Evolutionary conservation across 2,113 vertebrate species (phyloP), one percentile per base, ranked within the genome.

Genomic region (Anarrhichthys ocellatus): DNA sequence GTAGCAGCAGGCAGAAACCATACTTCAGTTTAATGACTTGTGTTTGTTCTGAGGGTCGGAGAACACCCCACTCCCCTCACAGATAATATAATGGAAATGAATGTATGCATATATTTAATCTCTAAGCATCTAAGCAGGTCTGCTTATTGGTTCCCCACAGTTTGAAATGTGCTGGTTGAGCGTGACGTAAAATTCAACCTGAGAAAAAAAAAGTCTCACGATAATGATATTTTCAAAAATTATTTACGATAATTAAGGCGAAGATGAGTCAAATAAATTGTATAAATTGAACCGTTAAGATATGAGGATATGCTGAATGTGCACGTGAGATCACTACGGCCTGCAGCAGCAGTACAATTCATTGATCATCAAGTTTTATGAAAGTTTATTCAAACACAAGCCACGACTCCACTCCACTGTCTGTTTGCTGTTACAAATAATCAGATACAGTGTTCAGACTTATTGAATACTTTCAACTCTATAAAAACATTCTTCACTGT

Each of bases 1-100:
- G 58, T 2, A 63, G 81, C 71, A 46, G 69, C 50, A 75, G 72
- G 62, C n/a, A 24, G 80, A 65, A 62, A 63, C 24, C 48, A 20
- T 63, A 4, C 24, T 29, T 34, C 14, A 40, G 9, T 42, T 54
- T 54, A 61, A 69, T 36, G 68, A 36, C n/a, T 46, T 13, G 0
- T 5, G 4, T 66, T 32, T 66, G 18, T 36, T 64, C 20, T 50
- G 8, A 58, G 18, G 46, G 46, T 56, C 29, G 29, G n/a, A 78
- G 61, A 59, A 64, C 6, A 56, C 54, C 13, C 29, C 29, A 54
- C 20, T 52, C 15, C 38, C 46, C 32, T 74, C 59, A 17, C 17
- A 34, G 11, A 46, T 9, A 29, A 29, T 29, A 29, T 29, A 29
- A 29, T 36, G 34, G 34, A 36, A 36, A 36, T 36, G 3, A 36